Conservation (phyloP, 1,140 invertebrate genomes). For the Caenorhabditis briggsae region DNA sequence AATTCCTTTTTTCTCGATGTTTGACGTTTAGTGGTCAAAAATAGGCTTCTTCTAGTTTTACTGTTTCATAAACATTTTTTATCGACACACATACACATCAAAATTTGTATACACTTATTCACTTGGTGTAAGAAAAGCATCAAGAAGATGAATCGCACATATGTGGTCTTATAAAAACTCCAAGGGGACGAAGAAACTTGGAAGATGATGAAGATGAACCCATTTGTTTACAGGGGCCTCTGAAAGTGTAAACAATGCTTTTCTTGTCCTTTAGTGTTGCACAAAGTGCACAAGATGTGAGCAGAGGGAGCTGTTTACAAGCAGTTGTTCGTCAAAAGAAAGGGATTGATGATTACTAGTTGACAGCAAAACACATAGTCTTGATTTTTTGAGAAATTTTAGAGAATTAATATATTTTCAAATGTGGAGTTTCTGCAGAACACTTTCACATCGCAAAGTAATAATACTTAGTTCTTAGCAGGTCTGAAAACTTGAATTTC, state of each 20-base stretch:
- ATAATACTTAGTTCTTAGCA: too few relatives aligned
- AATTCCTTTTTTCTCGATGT: constrained; percentile 1
- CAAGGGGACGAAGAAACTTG: background rate
- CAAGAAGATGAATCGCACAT: constrained; percentile 52
- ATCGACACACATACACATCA: constrained; percentile 13
- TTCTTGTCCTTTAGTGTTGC: constrained; percentile 35
- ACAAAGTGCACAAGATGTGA: constrained; percentile 15
- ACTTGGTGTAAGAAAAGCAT: background rate
- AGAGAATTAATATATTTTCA: background rate
- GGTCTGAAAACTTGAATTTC: too few relatives aligned
- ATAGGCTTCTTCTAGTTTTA: constrained; percentile 7
- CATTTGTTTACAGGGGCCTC: constrained; percentile 33
- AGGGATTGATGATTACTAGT: constrained; percentile 23
- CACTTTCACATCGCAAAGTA: too few relatives aligned
- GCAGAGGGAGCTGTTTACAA: background rate
- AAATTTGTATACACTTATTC: constrained; percentile 52
- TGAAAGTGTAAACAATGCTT: constrained; percentile 28
- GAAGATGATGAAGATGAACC: constrained; percentile 34
- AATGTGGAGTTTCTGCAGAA: background rate
- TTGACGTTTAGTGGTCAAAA: constrained; percentile 7
- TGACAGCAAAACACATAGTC: constrained; percentile 23
- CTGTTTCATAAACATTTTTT: constrained; percentile 53
- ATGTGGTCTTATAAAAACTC: constrained; percentile 48
- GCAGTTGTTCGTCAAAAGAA: constrained; percentile 4
- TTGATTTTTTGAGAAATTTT: too few relatives aligned